Base-by-base conservation (phyloP, 1,140 invertebrate genomes). In the Phenacoccus solenopsis region DNA sequence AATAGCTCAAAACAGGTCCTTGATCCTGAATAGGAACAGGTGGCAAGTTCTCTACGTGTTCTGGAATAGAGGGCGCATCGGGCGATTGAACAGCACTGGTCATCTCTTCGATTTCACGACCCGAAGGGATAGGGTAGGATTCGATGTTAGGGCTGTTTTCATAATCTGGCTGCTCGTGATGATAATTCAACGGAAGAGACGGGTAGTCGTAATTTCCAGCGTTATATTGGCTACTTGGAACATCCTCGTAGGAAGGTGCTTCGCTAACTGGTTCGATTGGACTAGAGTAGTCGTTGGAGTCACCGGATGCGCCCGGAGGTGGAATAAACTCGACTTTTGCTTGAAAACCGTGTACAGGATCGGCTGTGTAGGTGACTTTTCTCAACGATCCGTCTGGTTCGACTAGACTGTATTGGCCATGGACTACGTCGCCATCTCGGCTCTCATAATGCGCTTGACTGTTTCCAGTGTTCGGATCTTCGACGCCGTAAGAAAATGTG, bases 391-490 rank as follows among this genome's bases (percentile, higher is more conserved):
- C 79, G 72, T 79, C 78, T 9, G 79, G 75, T 35, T 79, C 78
- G 28, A 80, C 74, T 67, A 84, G 79, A 4, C 82, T 84, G 78
- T 89, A 89, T 75, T 86, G 83, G 24, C 88, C 88, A 21, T 79
- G 79, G 24, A 89, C 87, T 1, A 82, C 80, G 74, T 89, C 86
- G 32, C 88, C 88, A 71, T 86, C 82, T 49, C 87, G 82, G 49
- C 81, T 82, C 77, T 90, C 87, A 72, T 85, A 82, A 72, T 87
- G 86, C 72, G 83, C 84, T 76, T 90, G 87, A 69, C 82, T 82
- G 77, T 89, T 86, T 57, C 88, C 86, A 72, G 83, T 87, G 74
- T 82, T 79, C 1, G 85, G 84, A 78, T 89, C 87, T 71, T 86
- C 82, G 13, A 88, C 85, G 38, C 86, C 86, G 75, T 88, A 88